phyloP scores from a whole-genome alignment of 2,797 vertebrate genomes.

The Hemitrygon akajei region DNA sequence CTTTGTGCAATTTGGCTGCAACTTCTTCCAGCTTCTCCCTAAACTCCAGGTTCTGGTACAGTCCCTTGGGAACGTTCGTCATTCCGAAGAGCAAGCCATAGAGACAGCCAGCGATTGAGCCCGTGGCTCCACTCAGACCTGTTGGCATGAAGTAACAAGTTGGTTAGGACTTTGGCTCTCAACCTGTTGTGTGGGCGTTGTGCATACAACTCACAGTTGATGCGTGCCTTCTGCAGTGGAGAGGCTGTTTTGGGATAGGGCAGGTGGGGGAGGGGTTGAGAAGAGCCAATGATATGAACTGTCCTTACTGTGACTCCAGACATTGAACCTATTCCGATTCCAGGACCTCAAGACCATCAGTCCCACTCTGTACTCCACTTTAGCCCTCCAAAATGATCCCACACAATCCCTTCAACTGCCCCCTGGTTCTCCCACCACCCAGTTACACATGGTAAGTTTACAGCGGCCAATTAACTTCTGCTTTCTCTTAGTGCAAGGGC shows the following conservation, averaged over 20 bases:
- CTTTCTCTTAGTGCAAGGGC: too few relatives aligned
- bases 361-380: too few relatives aligned
- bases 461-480: too few relatives aligned
- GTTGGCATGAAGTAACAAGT: conserved; percentile 42
- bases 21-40: conserved; percentile 70
- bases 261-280: too few relatives aligned
- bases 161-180: neutral
- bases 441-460: too few relatives aligned
- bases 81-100: conserved; percentile 80
- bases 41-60: conserved; percentile 79
- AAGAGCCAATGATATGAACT: too few relatives aligned
- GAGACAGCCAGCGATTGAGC: conserved; percentile 81
- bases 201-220: neutral
- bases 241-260: neutral
- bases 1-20: conserved; percentile 72
- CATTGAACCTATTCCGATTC: too few relatives aligned
- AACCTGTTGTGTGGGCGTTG: neutral
- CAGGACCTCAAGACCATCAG: too few relatives aligned
- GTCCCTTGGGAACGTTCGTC: conserved; percentile 63
- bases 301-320: too few relatives aligned
- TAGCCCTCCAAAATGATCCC: too few relatives aligned
- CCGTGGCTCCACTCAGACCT: conserved; percentile 86
- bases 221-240: neutral
- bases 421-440: too few relatives aligned
- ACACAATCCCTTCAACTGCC: too few relatives aligned